Evolutionary conservation across 1,140 invertebrate genomes (phyloP).

Genomic region (Daktulosphaira vitifoliae): DNA sequence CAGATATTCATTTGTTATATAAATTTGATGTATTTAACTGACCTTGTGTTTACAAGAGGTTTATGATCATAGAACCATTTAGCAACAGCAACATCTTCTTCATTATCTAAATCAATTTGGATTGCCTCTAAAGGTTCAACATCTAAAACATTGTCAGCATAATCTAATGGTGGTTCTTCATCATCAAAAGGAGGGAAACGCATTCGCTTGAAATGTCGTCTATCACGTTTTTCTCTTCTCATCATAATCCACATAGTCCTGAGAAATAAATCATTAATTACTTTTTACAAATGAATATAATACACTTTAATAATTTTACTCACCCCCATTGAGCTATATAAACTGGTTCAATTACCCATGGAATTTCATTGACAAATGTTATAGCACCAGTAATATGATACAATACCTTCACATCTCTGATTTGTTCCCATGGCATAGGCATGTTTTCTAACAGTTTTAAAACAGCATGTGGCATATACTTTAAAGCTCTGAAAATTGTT

Average conservation of each 20-base stretch:
- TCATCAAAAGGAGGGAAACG: constrained; percentile 99
- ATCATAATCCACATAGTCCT: constrained; percentile 99
- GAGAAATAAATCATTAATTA: constrained; percentile 35
- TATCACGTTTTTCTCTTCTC: constrained; percentile 95
- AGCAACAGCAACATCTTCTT: constrained; percentile 84
- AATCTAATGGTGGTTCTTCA: constrained; percentile 98
- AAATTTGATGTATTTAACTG: constrained; percentile 37
- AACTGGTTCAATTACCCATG: constrained; percentile 98
- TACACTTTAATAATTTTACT: constrained; percentile 39
- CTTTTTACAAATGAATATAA: not conserved
- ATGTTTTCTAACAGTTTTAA: constrained; percentile 98
- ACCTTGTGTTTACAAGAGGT: constrained; percentile 81
- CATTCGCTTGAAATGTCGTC: constrained; percentile 99
- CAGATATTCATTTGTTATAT: not conserved
- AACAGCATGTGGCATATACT: constrained; percentile 99
- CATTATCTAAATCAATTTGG: constrained; percentile 93
- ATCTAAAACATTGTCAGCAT: constrained; percentile 97
- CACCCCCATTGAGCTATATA: constrained; percentile 99
- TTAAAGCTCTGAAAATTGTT: constrained; percentile 64
- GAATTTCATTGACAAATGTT: constrained; percentile 99
- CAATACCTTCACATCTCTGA: constrained; percentile 91
- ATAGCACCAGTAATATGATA: constrained; percentile 99
- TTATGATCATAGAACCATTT: constrained; percentile 99
- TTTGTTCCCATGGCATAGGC: constrained; percentile 99
- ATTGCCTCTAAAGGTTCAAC: constrained; percentile 98